Conservation (phyloP, 1,140 invertebrate genomes). For the Hypsibius dujardini region DNA sequence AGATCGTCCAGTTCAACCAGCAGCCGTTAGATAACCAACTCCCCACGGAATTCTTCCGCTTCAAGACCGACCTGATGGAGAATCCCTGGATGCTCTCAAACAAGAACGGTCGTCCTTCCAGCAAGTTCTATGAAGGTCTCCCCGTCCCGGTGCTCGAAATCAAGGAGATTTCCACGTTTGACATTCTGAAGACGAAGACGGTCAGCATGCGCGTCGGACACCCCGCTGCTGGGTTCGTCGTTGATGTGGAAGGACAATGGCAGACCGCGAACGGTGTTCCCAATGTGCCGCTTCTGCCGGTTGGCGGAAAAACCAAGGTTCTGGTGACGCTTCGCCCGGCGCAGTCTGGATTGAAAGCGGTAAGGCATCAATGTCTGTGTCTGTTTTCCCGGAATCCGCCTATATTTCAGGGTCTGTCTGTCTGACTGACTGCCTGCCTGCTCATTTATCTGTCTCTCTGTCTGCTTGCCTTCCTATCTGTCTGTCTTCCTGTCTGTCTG, state of each 20-base stretch:
- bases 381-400: neutral
- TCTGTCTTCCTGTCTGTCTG: too few species aligned
- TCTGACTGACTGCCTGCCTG: neutral
- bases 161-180: conserved; percentile 1
- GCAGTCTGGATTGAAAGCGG: neutral
- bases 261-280: neutral
- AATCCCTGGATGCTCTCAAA: conserved; percentile 5
- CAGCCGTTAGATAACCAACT: neutral
- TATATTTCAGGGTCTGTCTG: neutral
- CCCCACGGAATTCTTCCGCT: conserved; percentile 1
- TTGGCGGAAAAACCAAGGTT: conserved; percentile 2
- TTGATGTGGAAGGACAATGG: neutral
- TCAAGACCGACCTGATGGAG: neutral
- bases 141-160: neutral
- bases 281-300: neutral
- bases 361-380: conserved; percentile 7
- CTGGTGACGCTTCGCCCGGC: neutral
- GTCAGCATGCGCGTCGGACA: neutral
- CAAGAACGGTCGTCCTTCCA: neutral
- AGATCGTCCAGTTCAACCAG: conserved; percentile 8
- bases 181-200: neutral
- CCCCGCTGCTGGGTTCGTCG: neutral
- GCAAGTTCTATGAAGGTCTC: neutral
- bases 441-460: too few species aligned
- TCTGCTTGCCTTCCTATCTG: too few species aligned